Base-by-base conservation (phyloP, 2,797 vertebrate genomes). In the Protosalanx chinensis region DNA sequence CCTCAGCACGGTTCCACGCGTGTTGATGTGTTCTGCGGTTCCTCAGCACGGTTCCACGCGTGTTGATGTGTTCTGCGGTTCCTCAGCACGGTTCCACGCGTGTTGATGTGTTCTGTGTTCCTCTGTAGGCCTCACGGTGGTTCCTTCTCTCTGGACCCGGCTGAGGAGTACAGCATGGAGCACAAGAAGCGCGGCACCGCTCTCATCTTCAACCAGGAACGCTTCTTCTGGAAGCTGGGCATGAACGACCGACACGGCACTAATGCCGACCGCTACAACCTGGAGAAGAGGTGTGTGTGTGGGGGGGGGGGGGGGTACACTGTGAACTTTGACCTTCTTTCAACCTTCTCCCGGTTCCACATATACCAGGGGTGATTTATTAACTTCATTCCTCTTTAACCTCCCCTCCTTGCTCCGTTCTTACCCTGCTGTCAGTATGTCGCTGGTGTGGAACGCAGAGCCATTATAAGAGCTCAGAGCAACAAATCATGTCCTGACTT, bases 171-270 rank as follows among this genome's bases (percentile, higher is more conserved):
- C 88, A 94, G 89, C 79, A 99, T 96, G 96, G 87, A 89, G 79
- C 88, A 96, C 79, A 91, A 81, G 69, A 90, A 83, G 56, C 89
- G 98, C 85, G 98, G 98, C 58, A 32, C 93, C 6, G 98, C 96
- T 0, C 88, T 99, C 6, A 95, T 99, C 80, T 99, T 99, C 82
- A 99, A 98, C 82, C 96, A 99, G 0, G 96, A 98, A 79, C 71
- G 6, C 32, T 99, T 99, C 84, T 93, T 6, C 76, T 98, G 96
- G 97, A 85, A 71, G 0, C 85, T 99, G 51, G 81, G 0, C 0
- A 66, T 98, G 78, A 6, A 12, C 0, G 53, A 79, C 0, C 91
- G 97, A 71, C 76, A 77, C 1, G 98, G 98, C 56, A 98, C 96
- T 58, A 76, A 60, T 0, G 88, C 90, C 0, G 98, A 99, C 86